Conservation (phyloP, 2,113 vertebrate species). For the Scopus umbretta region DNA sequence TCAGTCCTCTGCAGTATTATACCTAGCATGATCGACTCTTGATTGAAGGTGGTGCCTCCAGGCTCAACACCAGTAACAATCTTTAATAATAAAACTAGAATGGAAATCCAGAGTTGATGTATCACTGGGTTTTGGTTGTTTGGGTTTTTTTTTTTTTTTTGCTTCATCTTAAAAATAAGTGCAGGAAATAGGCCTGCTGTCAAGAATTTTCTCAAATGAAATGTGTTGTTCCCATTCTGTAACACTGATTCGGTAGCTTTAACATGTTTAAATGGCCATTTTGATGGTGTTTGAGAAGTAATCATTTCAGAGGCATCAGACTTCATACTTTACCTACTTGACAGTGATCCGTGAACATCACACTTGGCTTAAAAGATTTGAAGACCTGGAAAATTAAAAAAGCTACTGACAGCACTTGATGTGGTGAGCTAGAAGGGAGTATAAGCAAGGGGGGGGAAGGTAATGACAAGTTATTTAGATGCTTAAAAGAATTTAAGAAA, state of each 20-base stretch:
- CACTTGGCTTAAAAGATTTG: not conserved
- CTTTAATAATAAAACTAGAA: not conserved
- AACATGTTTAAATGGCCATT: not conserved
- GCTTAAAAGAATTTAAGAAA: not conserved
- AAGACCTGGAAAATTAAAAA: not conserved
- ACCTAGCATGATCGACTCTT: accelerated
- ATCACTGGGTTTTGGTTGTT: too few species aligned
- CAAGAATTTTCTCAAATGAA: not conserved
- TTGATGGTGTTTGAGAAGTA: not conserved
- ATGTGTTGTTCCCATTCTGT: not conserved
- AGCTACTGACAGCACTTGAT: not conserved
- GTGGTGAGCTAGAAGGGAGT: not conserved
- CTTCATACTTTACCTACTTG: not conserved
- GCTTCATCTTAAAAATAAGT: not conserved
- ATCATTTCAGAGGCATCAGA: not conserved
- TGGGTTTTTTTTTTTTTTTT: not conserved
- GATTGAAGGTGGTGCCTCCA: not conserved
- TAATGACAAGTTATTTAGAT: not conserved
- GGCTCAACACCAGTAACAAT: not conserved
- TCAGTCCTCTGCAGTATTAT: too few species aligned
- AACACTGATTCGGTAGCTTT: not conserved
- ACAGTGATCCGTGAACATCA: not conserved
- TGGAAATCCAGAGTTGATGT: not conserved
- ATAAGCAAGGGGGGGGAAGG: not conserved
- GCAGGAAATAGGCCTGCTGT: not conserved